Base-by-base conservation (phyloP, 2,888 invertebrate genomes). In the Bombylius discolor region DNA sequence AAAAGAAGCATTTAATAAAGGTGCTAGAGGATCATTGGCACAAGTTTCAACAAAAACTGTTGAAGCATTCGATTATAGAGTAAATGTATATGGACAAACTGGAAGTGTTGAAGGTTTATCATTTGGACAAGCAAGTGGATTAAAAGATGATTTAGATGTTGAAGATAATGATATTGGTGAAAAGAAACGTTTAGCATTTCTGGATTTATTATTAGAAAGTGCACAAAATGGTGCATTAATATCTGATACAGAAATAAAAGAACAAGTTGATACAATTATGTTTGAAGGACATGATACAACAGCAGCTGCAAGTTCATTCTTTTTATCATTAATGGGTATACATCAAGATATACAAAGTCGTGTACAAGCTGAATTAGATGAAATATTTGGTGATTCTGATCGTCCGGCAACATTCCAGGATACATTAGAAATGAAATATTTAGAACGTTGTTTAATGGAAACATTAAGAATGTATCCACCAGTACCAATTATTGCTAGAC, bases 251-350 rank as follows among this genome's bases (percentile, higher is more conserved):
- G 89, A 89, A 74, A 86, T 89, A 62, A 84, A 85, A 64, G 88
- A 89, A 68, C 87, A 89, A 79, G 88, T 89, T 1, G 84, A 88
- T 68, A 89, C 88, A 0, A 89, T 89, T 63, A 89, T 89, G 89
- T 88, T 89, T 69, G 86, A 93, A 81, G 88, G 87, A 48, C 88
- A 88, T 68, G 88, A 89, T 65, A 89, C 89, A 4, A 88, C 88
- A 4, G 87, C 89, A 5, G 86, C 88, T 34, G 88, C 84, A 12
- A 87, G 86, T 63, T 88, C 88, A 66, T 89, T 88, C 76, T 84
- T 85, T 69, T 75, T 89, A n/a, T 87, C 84, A 46, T 70, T 87
- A 65, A 81, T 89, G 78, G 89, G 87, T 56, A 77, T 82, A 58
- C 84, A 87, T 70, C 82, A 83, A 66, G 77, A 85, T 56, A 80